Conservation (phyloP, 2,113 vertebrate genomes). For the Lagenorhynchus albirostris region DNA sequence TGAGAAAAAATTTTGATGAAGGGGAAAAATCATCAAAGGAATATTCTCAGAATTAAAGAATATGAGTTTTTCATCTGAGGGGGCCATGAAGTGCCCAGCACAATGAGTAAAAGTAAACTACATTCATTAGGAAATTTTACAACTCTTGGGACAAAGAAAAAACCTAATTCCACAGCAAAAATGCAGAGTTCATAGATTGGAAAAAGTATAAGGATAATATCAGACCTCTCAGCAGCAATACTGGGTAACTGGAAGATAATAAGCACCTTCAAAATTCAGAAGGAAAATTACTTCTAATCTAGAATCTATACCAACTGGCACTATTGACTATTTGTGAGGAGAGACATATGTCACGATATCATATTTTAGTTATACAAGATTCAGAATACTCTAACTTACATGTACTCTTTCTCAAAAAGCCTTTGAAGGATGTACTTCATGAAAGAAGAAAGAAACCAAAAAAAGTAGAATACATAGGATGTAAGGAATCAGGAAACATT, state of each 20-base stretch:
- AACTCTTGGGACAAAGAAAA: neutral
- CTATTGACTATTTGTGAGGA: neutral
- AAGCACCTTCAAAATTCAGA: neutral
- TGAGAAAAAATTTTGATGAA: neutral
- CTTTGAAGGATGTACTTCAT: neutral
- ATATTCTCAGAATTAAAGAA: conserved; percentile 18
- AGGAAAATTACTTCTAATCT: neutral
- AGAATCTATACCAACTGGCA: neutral
- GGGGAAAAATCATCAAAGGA: neutral
- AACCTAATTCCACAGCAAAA: neutral
- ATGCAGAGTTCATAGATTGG: neutral
- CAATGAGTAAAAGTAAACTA: neutral
- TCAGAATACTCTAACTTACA: neutral
- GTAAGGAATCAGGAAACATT: neutral
- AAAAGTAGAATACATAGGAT: neutral
- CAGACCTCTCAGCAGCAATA: neutral
- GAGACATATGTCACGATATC: neutral
- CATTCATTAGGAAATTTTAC: neutral
- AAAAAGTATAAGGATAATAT: neutral
- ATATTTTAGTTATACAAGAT: neutral
- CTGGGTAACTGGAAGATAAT: neutral
- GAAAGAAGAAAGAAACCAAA: neutral
- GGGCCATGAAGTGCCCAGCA: neutral
- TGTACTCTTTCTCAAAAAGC: neutral
- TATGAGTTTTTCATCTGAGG: neutral